Evolutionary conservation across 2,113 vertebrate species (phyloP), one percentile per base, ranked within the genome.

Genomic region (Forbesichthys agassizii): DNA sequence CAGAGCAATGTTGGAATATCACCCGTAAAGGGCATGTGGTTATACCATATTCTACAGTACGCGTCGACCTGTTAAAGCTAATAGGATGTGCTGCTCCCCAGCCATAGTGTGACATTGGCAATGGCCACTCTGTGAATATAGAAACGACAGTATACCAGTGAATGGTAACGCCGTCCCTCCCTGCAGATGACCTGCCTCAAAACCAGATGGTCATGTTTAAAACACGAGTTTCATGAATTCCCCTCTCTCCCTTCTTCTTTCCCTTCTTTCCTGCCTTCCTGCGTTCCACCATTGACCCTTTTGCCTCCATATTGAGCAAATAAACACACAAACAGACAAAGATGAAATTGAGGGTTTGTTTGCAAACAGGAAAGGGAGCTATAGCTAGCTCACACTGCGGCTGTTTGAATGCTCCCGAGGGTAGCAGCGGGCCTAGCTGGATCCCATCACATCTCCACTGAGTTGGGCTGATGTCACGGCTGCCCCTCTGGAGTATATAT

Each of bases 121-220:
- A 11, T 13, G 47, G 33, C 16, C 6, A 18, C 8, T 27, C 56
- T 58, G 58, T 48, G 56, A 48, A 13, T 27, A 5, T 9, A 11
- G 66, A 16, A 14, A 49, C 20, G 16, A 42, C 36, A 42, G 36
- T 42, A 42, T 42, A 51, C 59, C 16, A 33, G 16, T 12, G 12
- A 13, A 73, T 70, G 76, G 64, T 61, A 18, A 65, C 61, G 60
- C 61, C 56, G 36, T 59, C 58, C 67, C 57, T 73, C 62, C 55
- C 10, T 33, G 4, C 73, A 81, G 77, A 68, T 79, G 80, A 61
- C 48, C 67, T 33, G 59, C 65, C 61, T 69, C 36, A 46, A 18
- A 60, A 69, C 63, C 83, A 83, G 85, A 81, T 80, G 83, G 67
- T 0, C 56, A 54, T 83, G 80, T 78, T 81, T 83, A 78, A 83